phyloP scores from a whole-genome alignment of 2,113 vertebrate species.

The Serilophus lunatus region DNA sequence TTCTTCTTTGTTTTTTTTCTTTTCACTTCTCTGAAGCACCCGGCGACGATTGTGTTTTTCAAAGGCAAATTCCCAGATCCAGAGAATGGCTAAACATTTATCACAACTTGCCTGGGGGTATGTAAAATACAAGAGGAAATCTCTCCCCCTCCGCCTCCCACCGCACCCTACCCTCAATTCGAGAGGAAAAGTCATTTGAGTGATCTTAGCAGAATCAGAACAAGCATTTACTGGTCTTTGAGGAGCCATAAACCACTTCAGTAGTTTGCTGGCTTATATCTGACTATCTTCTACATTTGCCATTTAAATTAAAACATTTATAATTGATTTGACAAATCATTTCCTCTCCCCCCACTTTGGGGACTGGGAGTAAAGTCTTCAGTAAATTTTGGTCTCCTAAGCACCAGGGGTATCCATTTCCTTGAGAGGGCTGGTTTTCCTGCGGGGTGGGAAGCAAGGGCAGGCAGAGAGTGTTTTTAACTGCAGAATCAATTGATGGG shows the following conservation, averaged over 20 bases:
- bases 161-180: neutral
- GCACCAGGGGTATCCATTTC: neutral
- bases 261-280: conserved; percentile 39
- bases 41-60: neutral
- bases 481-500: conserved; percentile 39
- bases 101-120: conserved; percentile 4
- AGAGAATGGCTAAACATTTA: neutral
- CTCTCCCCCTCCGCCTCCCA: neutral
- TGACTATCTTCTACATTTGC: conserved; percentile 52
- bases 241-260: conserved; percentile 58
- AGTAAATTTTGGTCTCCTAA: conserved; percentile 40
- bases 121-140: neutral
- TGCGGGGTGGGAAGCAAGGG: conserved; percentile 35
- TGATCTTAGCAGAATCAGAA: conserved; percentile 35
- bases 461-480: conserved; percentile 15
- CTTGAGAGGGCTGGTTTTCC: neutral
- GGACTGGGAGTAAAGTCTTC: neutral
- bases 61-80: neutral
- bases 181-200: neutral
- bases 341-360: neutral
- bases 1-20: neutral
- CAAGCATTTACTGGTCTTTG: conserved; percentile 46
- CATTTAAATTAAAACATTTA: conserved; percentile 70
- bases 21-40: neutral
- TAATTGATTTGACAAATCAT: conserved; percentile 71